These are phyloP conservation scores for Hecatera dysodea DNA, from an alignment of 2,888 invertebrate genomes.

Conservation along the genomic window DNA sequence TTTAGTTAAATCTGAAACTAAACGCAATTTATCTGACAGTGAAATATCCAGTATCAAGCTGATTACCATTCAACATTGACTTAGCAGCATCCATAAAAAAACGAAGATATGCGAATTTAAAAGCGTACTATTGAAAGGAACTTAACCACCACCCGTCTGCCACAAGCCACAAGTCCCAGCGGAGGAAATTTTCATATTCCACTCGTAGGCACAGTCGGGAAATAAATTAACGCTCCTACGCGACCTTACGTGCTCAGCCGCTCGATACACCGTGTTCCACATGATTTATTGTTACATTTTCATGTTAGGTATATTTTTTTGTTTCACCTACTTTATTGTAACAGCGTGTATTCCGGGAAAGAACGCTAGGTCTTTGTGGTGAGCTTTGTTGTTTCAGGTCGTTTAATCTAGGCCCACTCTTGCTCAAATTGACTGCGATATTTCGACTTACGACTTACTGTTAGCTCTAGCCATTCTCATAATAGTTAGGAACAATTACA, in stretches of 20 bases:
- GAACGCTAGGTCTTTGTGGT: neutral
- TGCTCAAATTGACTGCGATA: too few species aligned
- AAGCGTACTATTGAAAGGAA: neutral
- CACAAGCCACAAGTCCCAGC: constrained; percentile 46
- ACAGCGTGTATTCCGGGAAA: constrained; percentile 4
- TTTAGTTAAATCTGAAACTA: too few species aligned
- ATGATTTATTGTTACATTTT: constrained; percentile 75
- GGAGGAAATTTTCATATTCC: constrained; percentile 78
- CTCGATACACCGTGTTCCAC: constrained; percentile 63
- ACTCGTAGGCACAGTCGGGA: constrained; percentile 67
- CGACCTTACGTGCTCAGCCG: constrained; percentile 67
- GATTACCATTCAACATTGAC: neutral
- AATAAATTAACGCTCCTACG: constrained; percentile 80
- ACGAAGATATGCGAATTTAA: neutral
- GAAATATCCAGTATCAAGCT: too few species aligned
- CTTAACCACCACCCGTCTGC: constrained; percentile 46
- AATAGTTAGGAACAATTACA: too few species aligned
- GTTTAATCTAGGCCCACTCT: neutral
- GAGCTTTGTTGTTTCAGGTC: neutral
- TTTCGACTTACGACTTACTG: too few species aligned
- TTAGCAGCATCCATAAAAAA: neutral
- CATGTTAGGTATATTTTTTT: constrained; percentile 65
- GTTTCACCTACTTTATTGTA: constrained; percentile 38
- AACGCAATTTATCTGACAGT: too few species aligned
- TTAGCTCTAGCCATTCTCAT: too few species aligned